phyloP scores from a whole-genome alignment of 64 coral and sea anemone genomes.

The Catalaphyllia jardinei region DNA sequence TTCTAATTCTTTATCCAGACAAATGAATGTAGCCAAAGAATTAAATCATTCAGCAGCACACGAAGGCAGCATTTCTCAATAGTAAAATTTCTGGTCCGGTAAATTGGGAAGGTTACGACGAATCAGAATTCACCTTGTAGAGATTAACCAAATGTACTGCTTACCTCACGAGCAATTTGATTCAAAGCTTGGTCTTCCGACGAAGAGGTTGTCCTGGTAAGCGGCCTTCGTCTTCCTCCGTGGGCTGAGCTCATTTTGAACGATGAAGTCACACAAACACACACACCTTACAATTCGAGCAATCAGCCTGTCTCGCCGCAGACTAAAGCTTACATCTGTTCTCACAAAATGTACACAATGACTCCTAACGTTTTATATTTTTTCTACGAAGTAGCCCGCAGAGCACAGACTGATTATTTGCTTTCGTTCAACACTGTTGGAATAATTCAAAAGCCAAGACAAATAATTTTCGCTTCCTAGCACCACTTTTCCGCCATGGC shows the following conservation, averaged over 20 bases:
- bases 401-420: conserved; percentile 35
- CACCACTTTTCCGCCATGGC: conserved; percentile 87
- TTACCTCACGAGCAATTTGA: conserved; percentile 95
- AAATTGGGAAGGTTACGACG: not conserved
- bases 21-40: not conserved
- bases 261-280: conserved; percentile 62
- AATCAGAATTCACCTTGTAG: conserved; percentile 12
- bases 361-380: conserved; percentile 49
- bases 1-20: not conserved
- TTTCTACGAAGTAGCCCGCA: conserved; percentile 56
- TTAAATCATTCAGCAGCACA: not conserved
- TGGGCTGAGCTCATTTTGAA: conserved; percentile 90
- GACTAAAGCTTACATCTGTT: conserved; percentile 45
- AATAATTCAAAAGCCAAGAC: conserved; percentile 61
- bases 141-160: conserved; percentile 21
- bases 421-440: conserved; percentile 41
- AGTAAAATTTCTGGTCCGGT: conserved; percentile 1
- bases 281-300: conserved; percentile 52
- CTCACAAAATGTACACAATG: conserved; percentile 52
- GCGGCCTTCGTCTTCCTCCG: conserved; percentile 78
- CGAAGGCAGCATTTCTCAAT: not conserved
- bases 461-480: conserved; percentile 51
- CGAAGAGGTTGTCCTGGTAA: conserved; percentile 71
- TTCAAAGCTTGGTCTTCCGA: conserved; percentile 91
- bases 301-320: conserved; percentile 5